A percentile compares a stretch with the other conserved stretches of the same genome.
Evolutionary conservation across 2,888 invertebrate species (phyloP).

Genomic region (Cylindroiulus punctatus): DNA sequence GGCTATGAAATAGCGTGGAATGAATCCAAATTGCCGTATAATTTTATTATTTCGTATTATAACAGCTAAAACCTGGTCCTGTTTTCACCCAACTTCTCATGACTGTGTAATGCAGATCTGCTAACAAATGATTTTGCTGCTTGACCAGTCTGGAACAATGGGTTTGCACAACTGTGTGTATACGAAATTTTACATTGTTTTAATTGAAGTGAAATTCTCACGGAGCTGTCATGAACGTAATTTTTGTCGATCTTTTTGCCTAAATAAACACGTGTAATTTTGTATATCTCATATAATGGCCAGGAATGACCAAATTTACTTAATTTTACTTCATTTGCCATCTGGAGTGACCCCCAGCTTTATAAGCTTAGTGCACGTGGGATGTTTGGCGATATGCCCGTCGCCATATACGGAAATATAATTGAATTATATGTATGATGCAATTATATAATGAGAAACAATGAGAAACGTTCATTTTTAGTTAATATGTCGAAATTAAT

Average conservation of each 20-base stretch:
- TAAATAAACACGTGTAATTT: not conserved
- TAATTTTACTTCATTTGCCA: no score
- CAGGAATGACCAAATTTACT: no score
- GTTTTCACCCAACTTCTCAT: not conserved
- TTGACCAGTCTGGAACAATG: not conserved
- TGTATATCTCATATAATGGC: not conserved
- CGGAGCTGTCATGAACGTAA: not conserved
- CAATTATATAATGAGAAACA: no score
- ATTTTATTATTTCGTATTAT: not conserved
- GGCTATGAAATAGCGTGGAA: constrained; percentile 26
- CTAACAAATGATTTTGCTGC: not conserved
- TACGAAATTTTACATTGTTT: not conserved
- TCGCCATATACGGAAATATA: no score
- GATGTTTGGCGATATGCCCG: no score
- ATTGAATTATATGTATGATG: not conserved
- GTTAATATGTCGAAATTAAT: no score
- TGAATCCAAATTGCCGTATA: constrained; percentile 3
- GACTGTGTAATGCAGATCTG: not conserved
- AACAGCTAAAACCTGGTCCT: not conserved
- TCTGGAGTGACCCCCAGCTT: no score
- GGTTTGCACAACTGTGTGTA: no score
- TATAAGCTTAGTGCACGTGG: no score
- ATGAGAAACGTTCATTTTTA: no score
- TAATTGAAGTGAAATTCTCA: not conserved
- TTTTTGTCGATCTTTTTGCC: not conserved